Conservation (phyloP, 2,797 vertebrate genomes). For the Coccyzus lansbergi region DNA sequence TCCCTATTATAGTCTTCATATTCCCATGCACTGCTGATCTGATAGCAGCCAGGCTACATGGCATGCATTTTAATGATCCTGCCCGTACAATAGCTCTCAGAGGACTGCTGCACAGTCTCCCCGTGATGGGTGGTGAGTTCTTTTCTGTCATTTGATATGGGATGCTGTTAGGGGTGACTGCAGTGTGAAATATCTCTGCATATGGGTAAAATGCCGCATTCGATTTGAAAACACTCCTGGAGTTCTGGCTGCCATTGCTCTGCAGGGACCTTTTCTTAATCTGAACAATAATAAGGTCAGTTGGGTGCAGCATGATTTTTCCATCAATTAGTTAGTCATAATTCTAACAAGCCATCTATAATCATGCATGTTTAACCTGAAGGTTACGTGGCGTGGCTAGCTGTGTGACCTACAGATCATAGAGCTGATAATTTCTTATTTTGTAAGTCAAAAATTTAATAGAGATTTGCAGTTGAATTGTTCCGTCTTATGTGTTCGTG, state of each 20-base stretch:
- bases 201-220: neutral
- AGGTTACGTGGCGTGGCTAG: neutral
- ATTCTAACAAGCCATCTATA: neutral
- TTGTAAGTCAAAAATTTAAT: neutral
- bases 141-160: neutral
- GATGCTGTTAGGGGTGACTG: neutral
- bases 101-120: neutral
- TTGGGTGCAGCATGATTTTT: neutral
- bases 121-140: neutral
- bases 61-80: neutral
- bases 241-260: neutral
- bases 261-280: neutral
- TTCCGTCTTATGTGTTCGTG: accelerated
- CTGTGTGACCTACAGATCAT: neutral
- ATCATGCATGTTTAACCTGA: constrained; percentile 38
- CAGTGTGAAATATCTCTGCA: neutral
- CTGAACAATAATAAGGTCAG: neutral
- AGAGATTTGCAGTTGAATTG: neutral
- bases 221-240: neutral
- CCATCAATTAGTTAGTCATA: constrained; percentile 20
- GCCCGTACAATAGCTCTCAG: neutral
- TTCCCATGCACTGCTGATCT: neutral
- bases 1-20: neutral
- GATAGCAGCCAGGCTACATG: neutral
- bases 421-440: neutral